phyloP scores from a whole-genome alignment of 2,113 vertebrate genomes.

The Neofelis nebulosa region DNA sequence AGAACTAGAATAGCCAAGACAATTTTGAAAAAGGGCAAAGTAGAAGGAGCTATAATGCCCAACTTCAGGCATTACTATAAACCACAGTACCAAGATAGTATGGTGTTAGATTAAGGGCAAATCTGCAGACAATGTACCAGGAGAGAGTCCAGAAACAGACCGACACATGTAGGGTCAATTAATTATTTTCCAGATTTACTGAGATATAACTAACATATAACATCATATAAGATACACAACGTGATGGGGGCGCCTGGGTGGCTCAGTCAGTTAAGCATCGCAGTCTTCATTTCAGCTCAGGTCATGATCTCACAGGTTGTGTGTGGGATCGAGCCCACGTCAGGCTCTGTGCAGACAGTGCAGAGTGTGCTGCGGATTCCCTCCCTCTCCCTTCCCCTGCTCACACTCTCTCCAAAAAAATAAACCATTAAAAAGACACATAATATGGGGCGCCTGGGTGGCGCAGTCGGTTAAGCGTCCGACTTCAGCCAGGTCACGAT shows the following conservation, averaged over 20 bases:
- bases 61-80: not conserved
- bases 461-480: no score
- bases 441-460: no score
- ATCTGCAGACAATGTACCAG: not conserved
- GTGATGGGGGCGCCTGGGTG: not conserved
- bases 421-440: not conserved
- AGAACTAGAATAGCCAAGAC: not conserved
- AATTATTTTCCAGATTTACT: not conserved
- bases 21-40: not conserved
- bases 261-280: no score
- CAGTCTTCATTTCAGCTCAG: no score
- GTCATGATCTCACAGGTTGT: no score
- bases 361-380: no score
- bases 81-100: not conserved
- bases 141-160: not conserved
- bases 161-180: not conserved
- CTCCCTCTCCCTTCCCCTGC: no score
- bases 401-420: no score
- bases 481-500: no score
- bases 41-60: not conserved
- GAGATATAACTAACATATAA: not conserved
- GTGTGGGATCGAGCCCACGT: no score
- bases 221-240: not conserved
- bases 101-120: not conserved
- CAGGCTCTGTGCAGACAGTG: no score